A percentile compares a stretch with the other conserved stretches of the same genome.
phyloP scores from a whole-genome alignment of 2,113 vertebrate genomes.

The Mustelus asterias region DNA sequence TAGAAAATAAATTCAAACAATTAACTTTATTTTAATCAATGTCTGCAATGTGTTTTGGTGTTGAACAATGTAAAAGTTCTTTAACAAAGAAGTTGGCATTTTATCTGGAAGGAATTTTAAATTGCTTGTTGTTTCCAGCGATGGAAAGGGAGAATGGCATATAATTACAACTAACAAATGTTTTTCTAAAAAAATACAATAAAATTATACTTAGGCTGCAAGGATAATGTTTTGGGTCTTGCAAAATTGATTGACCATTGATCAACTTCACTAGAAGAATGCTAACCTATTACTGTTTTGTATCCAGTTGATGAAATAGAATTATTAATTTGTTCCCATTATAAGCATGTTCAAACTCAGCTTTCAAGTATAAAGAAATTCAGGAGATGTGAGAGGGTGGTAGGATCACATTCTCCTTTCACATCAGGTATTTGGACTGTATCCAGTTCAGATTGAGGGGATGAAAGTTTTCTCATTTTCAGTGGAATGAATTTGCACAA shows the following conservation, averaged over 20 bases:
- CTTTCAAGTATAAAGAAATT: background rate
- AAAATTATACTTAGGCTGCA: background rate
- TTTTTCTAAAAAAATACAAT: background rate
- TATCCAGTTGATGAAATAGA: background rate
- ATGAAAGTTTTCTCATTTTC: background rate
- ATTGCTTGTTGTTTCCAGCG: background rate
- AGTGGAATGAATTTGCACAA: background rate
- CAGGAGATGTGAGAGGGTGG: background rate
- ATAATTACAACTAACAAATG: background rate
- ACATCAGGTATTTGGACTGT: background rate
- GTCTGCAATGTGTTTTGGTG: background rate
- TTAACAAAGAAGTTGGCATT: background rate
- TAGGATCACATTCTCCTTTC: background rate
- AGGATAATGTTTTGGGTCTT: background rate
- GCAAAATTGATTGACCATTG: background rate
- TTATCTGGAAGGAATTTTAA: background rate
- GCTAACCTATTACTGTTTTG: background rate
- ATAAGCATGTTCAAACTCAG: background rate
- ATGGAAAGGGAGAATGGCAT: background rate
- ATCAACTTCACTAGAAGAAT: background rate
- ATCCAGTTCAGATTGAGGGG: background rate
- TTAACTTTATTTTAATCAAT: slow-evolving; percentile 15
- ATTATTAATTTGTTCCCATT: background rate
- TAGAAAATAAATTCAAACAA: slow-evolving; percentile 5
- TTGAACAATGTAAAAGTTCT: background rate